phyloP scores from a whole-genome alignment of 2,888 invertebrate genomes.

The Drosophila macrospina region DNA sequence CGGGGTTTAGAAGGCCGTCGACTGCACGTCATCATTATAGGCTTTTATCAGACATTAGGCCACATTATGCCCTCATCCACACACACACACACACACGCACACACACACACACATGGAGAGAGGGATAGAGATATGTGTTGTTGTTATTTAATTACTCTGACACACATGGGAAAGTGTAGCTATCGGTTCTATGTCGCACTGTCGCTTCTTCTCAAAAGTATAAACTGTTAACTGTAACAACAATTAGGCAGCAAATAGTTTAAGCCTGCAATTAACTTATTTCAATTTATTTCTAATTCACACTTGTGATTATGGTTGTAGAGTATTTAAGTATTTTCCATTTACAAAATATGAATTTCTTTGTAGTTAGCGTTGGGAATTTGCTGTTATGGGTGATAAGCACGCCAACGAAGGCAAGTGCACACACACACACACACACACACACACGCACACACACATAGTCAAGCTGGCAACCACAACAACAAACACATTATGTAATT shows the following conservation, averaged over 20 bases:
- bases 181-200: constrained; percentile 9
- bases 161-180: constrained; percentile 1
- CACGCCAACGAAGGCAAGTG: constrained; percentile 57
- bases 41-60: constrained; percentile 56
- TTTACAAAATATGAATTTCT: constrained; percentile 8
- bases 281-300: not conserved
- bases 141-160: constrained; percentile 63
- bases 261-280: not conserved
- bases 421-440: constrained; percentile 35
- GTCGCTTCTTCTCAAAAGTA: not conserved
- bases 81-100: constrained; percentile 4
- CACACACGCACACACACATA: constrained; percentile 15
- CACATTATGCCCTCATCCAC: constrained; percentile 49
- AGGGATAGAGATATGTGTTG: constrained; percentile 14
- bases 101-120: not conserved
- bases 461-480: constrained; percentile 22
- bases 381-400: constrained; percentile 38
- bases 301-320: not conserved
- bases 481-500: constrained; percentile 74
- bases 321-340: not conserved
- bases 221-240: not conserved
- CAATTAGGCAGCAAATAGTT: not conserved
- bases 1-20: constrained; percentile 23
- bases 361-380: constrained; percentile 24
- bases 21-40: constrained; percentile 67